These are phyloP conservation scores for Lepidochitona cinerea DNA, from an alignment of 2,888 invertebrate genomes.

Conservation along the genomic window DNA sequence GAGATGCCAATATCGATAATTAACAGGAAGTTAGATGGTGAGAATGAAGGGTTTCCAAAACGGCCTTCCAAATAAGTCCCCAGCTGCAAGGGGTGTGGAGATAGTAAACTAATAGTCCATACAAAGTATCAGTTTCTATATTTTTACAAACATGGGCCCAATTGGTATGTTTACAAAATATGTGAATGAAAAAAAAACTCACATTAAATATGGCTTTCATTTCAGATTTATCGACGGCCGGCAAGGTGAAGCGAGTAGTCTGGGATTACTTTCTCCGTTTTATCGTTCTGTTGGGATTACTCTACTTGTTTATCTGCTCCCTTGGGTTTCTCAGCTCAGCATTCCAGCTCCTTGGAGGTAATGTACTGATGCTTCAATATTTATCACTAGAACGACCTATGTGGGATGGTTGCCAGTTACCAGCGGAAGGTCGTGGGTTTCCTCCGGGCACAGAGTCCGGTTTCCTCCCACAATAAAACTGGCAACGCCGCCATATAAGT, in stretches of 20 bases:
- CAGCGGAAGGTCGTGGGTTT: too few species aligned
- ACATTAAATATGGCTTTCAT: neutral
- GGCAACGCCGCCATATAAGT: too few species aligned
- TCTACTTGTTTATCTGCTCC: slow-evolving; percentile 33
- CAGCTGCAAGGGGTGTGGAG: neutral
- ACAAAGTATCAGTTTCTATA: neutral
- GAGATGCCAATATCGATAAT: too few species aligned
- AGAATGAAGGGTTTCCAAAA: neutral
- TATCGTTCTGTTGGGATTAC: slow-evolving; percentile 14
- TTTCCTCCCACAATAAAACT: too few species aligned
- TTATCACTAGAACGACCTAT: too few species aligned
- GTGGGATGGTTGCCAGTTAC: too few species aligned
- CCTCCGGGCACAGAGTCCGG: too few species aligned
- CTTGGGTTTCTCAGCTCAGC: slow-evolving; percentile 28
- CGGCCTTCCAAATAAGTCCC: neutral
- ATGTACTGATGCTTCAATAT: too few species aligned
- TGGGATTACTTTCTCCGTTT: slow-evolving; percentile 55
- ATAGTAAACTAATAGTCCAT: neutral
- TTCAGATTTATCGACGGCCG: slow-evolving; percentile 38
- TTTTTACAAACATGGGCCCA: neutral
- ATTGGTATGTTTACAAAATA: neutral
- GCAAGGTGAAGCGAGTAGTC: slow-evolving; percentile 46
- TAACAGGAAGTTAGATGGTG: neutral
- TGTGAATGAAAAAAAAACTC: neutral
- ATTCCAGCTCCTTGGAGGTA: slow-evolving; percentile 29